Evolutionary conservation across 2,888 invertebrate species (phyloP), one percentile per base, ranked within the genome.

Genomic region (Leptopilina drosophilae): DNA sequence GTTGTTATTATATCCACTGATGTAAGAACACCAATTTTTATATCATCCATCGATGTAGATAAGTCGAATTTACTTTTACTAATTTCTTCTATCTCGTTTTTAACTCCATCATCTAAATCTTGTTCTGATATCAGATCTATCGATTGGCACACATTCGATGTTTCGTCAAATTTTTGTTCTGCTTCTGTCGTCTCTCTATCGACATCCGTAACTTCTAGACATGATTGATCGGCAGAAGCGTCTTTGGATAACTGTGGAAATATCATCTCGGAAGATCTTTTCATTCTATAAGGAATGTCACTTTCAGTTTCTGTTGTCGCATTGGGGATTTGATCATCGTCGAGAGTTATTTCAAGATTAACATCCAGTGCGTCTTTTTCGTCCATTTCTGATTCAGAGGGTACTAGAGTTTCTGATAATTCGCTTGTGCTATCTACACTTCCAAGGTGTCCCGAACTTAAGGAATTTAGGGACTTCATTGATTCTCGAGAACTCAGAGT

Each of bases 401-500:
- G 97, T 11, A 99, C 96, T 9, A 99, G 92, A 1, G 98, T 99
- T 92, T 98, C 98, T 0, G 98, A 98, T 8, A 94, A 91, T 91
- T 98, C 98, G 53, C 98, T 98, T 59, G 97, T 95, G 69, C 93
- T 92, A 92, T 98, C 98, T 83, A 97, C 95, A 88, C 97, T 97
- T 0, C 96, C 97, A 79, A 98, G 93, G 91, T 97, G 96, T 20
- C 97, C 97, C 0, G 97, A 97, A 84, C 96, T 97, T 91, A 97
- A 96, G 2, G 97, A 98, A 88, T 97, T 97, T 65, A 98, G 93
- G 80, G 97, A 97, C 89, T 95, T 97, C 95, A 97, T 96, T 82
- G 97, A 97, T 89, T 97, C 97, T 86, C 96, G 95, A 0, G 97
- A 97, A 89, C 97, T 97, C 81, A 97, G 92, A n/a, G 97, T 96